These are phyloP conservation scores for Tipula lateralis DNA, from an alignment of 2,888 invertebrate species.

Conservation along the genomic window DNA sequence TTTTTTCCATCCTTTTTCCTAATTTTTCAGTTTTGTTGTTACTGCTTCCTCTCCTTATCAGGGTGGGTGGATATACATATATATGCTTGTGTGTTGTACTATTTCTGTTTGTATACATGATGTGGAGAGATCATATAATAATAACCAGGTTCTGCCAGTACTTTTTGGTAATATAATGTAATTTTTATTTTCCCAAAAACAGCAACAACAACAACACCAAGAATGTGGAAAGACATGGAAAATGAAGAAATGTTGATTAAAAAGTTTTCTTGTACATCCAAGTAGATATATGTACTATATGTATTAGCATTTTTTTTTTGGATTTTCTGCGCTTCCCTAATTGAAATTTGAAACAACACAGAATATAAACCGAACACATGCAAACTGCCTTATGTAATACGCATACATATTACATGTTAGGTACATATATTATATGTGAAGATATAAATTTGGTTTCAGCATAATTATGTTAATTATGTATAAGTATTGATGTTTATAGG, in stretches of 20 bases:
- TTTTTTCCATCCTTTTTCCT: background rate
- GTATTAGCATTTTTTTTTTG: background rate
- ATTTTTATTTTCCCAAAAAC: background rate
- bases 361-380: background rate
- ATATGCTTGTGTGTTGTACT: background rate
- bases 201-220: background rate
- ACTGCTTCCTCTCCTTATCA: background rate
- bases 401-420: background rate
- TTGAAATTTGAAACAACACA: background rate
- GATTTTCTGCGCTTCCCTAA: background rate
- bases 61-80: background rate
- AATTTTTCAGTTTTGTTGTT: background rate
- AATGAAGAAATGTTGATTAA: background rate
- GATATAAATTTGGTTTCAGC: background rate
- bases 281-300: background rate
- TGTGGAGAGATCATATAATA: conserved; percentile 1
- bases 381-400: background rate
- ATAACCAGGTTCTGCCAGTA: background rate
- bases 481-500: background rate
- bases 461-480: background rate
- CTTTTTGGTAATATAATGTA: background rate
- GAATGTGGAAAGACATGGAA: background rate
- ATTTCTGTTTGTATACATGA: background rate
- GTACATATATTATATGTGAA: background rate
- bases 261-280: background rate